Conservation (phyloP, 2,113 vertebrate species). For the Candoia aspera region DNA sequence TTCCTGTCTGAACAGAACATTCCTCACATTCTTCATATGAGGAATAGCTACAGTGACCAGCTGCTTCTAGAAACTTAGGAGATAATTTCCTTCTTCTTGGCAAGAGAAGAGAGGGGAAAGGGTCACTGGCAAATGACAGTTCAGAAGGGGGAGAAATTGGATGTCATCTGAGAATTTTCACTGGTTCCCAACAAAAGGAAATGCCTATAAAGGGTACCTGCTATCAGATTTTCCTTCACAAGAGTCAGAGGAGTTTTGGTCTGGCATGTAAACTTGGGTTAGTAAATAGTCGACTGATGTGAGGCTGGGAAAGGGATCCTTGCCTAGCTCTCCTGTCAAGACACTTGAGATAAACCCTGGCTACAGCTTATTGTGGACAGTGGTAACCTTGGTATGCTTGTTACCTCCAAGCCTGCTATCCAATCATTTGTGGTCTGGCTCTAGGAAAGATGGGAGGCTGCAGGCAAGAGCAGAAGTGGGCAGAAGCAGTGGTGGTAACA, state of each 20-base stretch:
- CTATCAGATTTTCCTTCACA: not conserved
- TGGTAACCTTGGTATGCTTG: not conserved
- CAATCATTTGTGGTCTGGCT: not conserved
- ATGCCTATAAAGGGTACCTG: not conserved
- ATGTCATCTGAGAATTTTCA: not conserved
- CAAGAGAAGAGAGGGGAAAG: not conserved
- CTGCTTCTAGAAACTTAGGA: not conserved
- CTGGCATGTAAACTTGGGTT: not conserved
- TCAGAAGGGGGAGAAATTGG: not conserved
- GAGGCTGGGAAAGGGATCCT: not conserved
- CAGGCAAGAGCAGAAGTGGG: not conserved
- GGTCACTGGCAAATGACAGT: not conserved
- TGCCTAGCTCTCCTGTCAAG: not conserved
- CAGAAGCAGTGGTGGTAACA: not conserved
- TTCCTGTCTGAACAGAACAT: not conserved
- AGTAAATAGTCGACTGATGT: not conserved
- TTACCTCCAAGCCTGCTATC: not conserved
- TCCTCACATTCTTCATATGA: not conserved
- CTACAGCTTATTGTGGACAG: not conserved
- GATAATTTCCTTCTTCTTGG: not conserved
- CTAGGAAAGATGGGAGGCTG: not conserved
- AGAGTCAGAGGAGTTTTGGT: not conserved
- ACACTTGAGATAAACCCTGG: not conserved
- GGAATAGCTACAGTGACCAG: not conserved
- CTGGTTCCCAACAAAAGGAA: not conserved